phyloP scores from a whole-genome alignment of 2,113 vertebrate genomes.

The Brachyistius frenatus region DNA sequence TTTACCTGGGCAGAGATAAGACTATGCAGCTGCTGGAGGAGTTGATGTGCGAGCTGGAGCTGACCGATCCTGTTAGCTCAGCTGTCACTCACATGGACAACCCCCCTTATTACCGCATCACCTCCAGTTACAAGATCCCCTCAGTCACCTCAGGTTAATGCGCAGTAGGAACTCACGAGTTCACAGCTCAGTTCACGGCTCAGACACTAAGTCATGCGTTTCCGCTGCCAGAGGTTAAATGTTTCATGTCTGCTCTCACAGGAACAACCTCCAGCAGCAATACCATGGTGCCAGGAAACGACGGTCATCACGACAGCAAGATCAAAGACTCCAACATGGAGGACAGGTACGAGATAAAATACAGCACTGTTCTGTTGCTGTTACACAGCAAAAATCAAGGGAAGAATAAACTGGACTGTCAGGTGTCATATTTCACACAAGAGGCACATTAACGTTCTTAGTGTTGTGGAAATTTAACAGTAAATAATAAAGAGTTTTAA shows the following conservation, averaged over 20 bases:
- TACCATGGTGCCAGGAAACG: constrained; percentile 96
- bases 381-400: too few species aligned
- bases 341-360: constrained; percentile 85
- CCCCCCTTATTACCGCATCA: constrained; percentile 97
- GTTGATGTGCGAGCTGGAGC: constrained; percentile 94
- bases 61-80: constrained; percentile 94
- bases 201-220: neutral
- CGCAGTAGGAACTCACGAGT: neutral
- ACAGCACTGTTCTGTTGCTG: too few species aligned
- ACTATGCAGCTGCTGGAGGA: constrained; percentile 98
- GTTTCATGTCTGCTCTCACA: constrained; percentile 58
- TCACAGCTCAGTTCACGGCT: neutral
- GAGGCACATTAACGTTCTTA: too few species aligned
- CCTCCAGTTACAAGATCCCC: constrained; percentile 96
- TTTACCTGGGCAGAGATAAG: constrained; percentile 98
- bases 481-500: too few species aligned
- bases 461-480: too few species aligned
- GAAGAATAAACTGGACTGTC: too few species aligned
- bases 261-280: constrained; percentile 99
- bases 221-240: neutral
- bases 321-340: constrained; percentile 91
- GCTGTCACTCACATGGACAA: constrained; percentile 98
- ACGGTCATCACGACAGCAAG: constrained; percentile 91
- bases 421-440: too few species aligned
- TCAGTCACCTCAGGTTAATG: constrained; percentile 96